Conservation (phyloP, 1,140 invertebrate species). For the Papilio polyxenes region DNA sequence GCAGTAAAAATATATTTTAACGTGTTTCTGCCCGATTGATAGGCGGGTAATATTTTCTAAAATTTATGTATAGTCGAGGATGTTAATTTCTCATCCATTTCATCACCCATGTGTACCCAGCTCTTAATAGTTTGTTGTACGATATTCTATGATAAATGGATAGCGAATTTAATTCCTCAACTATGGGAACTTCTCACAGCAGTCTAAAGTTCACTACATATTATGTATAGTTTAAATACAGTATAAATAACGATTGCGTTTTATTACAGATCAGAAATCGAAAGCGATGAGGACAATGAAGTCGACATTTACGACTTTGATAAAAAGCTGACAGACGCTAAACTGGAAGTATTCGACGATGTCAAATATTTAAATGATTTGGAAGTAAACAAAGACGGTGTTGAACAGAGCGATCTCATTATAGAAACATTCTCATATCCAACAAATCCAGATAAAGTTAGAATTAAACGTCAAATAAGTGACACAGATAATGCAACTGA, state of each 20-base stretch:
- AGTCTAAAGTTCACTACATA: too few species aligned
- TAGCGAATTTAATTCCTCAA: too few species aligned
- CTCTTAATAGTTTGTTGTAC: too few species aligned
- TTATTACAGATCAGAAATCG: constrained; percentile 30
- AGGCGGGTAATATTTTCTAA: too few species aligned
- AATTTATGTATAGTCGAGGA: too few species aligned
- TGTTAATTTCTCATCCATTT: too few species aligned
- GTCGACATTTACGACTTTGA: constrained; percentile 10
- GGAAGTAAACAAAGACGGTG: constrained; percentile 37
- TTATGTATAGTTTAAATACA: too few species aligned
- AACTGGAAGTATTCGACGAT: constrained; percentile 30
- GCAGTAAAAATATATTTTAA: too few species aligned
- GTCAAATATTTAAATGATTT: constrained; percentile 33
- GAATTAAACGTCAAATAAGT: constrained; percentile 32
- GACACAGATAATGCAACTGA: constrained; percentile 24
- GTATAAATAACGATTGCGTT: neutral
- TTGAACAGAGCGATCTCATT: constrained; percentile 37
- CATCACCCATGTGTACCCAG: too few species aligned
- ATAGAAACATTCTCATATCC: constrained; percentile 42
- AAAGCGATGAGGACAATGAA: constrained; percentile 21
- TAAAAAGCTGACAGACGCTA: constrained; percentile 9
- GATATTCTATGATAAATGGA: too few species aligned
- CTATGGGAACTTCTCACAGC: too few species aligned
- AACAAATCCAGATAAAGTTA: neutral
- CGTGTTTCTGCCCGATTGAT: too few species aligned